Evolutionary conservation across 2,888 invertebrate genomes (phyloP).

Genomic region (Orgyia antiqua): DNA sequence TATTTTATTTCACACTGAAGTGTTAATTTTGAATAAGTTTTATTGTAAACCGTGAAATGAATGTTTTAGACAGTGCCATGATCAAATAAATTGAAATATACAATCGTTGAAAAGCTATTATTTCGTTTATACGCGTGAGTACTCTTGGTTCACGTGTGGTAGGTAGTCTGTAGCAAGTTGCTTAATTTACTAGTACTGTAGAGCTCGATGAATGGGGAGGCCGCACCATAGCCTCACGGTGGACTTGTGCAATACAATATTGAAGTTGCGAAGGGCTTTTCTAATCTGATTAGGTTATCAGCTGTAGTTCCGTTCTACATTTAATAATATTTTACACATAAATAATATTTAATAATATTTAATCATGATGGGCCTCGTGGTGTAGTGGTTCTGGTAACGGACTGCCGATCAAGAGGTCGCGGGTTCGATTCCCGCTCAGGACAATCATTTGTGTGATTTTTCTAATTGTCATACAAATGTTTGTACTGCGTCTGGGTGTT

Average conservation of each 20-base stretch:
- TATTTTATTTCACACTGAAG: conserved; percentile 12
- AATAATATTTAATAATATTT: conserved; percentile 1
- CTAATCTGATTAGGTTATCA: conserved; percentile 32
- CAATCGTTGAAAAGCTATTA: conserved; percentile 25
- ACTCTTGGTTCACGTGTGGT: conserved; percentile 23
- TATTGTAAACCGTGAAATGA: conserved; percentile 9
- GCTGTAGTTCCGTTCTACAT: conserved; percentile 23
- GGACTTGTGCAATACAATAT: conserved; percentile 38
- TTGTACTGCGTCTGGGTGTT: too few species aligned
- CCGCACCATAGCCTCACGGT: conserved; percentile 22
- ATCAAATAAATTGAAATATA: conserved; percentile 8
- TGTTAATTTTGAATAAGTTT: not conserved
- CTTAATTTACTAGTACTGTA: conserved; percentile 27
- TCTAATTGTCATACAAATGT: too few species aligned
- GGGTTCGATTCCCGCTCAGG: too few species aligned
- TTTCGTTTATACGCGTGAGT: conserved; percentile 38
- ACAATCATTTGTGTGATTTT: too few species aligned
- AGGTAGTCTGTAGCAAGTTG: conserved; percentile 25
- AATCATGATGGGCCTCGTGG: too few species aligned
- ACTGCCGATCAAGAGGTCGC: too few species aligned
- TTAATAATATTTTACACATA: conserved; percentile 9
- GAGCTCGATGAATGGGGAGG: conserved; percentile 37
- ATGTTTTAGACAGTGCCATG: conserved; percentile 1
- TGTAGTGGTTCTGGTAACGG: too few species aligned
- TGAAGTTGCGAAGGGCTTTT: conserved; percentile 37